These are phyloP conservation scores for Bombus superbus DNA, from an alignment of 1,140 invertebrate genomes.

Conservation along the genomic window DNA sequence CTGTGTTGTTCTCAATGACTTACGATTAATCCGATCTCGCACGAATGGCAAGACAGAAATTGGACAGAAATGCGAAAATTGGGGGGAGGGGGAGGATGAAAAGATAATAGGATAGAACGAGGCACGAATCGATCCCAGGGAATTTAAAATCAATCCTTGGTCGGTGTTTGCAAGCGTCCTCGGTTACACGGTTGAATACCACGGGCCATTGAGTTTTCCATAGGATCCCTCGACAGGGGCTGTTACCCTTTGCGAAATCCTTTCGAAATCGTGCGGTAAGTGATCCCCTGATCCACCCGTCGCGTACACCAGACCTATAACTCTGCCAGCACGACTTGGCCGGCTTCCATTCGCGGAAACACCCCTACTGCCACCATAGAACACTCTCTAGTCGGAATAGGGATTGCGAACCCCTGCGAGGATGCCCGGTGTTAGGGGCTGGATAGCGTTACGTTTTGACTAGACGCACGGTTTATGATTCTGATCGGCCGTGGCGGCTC, in stretches of 20 bases:
- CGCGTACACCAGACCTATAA: conserved; percentile 67
- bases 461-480: conserved; percentile 45
- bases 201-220: conserved; percentile 48
- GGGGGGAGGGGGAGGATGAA: background rate
- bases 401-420: conserved; percentile 19
- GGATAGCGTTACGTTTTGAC: conserved; percentile 38
- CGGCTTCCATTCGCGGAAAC: conserved; percentile 63
- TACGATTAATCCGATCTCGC: background rate
- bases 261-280: conserved; percentile 66
- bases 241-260: conserved; percentile 48
- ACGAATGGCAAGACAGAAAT: background rate
- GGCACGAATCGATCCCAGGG: background rate
- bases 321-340: conserved; percentile 61
- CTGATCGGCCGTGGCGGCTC: background rate
- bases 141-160: conserved; percentile 49
- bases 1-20: conserved; percentile 7
- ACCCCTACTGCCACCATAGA: conserved; percentile 22
- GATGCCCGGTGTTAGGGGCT: conserved; percentile 5
- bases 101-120: background rate
- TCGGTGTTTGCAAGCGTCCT: conserved; percentile 33
- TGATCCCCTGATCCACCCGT: conserved; percentile 64
- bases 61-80: background rate
- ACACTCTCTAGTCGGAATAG: background rate
- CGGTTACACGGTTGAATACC: conserved; percentile 42
- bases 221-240: conserved; percentile 43